Evolutionary conservation across 2,888 invertebrate genomes (phyloP).

Genomic region (Torymus auratus): DNA sequence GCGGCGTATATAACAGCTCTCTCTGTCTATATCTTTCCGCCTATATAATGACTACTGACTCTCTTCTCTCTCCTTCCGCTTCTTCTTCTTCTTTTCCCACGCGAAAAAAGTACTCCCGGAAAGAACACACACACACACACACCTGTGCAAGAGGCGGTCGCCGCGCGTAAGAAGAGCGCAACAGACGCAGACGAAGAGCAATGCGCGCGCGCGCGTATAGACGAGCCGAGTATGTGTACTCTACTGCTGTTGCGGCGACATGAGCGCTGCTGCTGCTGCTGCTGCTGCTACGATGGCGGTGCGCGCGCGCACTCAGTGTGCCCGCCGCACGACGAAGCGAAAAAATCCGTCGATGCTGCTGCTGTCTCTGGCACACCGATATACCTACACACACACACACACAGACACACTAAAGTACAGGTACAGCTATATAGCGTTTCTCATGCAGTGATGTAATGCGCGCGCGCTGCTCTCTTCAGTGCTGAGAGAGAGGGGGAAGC

Average conservation of each 20-base stretch:
- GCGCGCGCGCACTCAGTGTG: not conserved
- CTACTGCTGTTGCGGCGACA: not conserved
- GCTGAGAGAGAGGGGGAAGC: not conserved
- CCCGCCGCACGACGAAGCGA: not conserved
- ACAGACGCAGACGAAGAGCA: not conserved
- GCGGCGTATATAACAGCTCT: too few species aligned
- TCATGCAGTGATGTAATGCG: constrained; percentile 8
- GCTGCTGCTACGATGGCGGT: not conserved
- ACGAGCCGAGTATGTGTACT: not conserved
- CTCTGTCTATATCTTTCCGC: too few species aligned
- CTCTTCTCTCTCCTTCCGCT: too few species aligned
- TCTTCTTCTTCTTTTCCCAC: too few species aligned
- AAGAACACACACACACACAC: too few species aligned
- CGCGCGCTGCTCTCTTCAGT: not conserved
- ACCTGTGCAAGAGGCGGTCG: too few species aligned
- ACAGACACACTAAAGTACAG: too few species aligned
- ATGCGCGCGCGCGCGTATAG: constrained; percentile 13
- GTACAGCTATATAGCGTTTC: too few species aligned
- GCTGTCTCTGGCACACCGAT: not conserved
- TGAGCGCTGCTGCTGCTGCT: constrained; percentile 1
- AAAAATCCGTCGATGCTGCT: not conserved
- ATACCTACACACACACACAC: too few species aligned
- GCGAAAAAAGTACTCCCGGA: too few species aligned
- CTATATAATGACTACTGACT: too few species aligned
- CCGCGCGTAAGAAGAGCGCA: too few species aligned